Percentiles rank a stretch among this genome's conserved stretches.
phyloP scores from a whole-genome alignment of 2,113 vertebrate species.

The Labeo catla region DNA sequence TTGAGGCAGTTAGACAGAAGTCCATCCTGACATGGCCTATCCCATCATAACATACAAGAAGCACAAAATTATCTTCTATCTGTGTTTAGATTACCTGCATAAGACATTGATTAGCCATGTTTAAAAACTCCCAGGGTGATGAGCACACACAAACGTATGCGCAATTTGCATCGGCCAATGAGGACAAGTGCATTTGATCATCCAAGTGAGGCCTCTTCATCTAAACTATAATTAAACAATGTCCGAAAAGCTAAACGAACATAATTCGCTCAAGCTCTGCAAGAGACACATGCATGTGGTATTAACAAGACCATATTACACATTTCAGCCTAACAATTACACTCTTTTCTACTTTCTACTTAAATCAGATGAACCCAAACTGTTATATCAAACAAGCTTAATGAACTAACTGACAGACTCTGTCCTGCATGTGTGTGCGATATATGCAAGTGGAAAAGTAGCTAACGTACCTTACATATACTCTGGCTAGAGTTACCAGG shows the following conservation, averaged over 20 bases:
- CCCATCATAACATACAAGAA: slow-evolving; percentile 19
- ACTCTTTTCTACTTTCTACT: background rate
- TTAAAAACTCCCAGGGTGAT: slow-evolving; percentile 4
- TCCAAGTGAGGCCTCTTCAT: slow-evolving; percentile 12
- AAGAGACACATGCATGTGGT: background rate
- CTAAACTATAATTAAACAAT: slow-evolving; percentile 26
- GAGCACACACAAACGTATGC: background rate
- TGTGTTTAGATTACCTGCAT: background rate
- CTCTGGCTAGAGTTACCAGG: slow-evolving; percentile 49
- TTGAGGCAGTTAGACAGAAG: slow-evolving; percentile 44
- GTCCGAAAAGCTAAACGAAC: background rate
- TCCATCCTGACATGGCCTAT: background rate
- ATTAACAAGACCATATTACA: slow-evolving; percentile 2
- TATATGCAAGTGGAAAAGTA: slow-evolving; percentile 29
- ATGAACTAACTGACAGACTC: background rate
- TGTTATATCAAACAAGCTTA: slow-evolving; percentile 4
- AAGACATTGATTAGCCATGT: slow-evolving; percentile 25
- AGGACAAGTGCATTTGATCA: background rate
- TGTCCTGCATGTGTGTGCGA: background rate
- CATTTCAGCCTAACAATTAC: background rate
- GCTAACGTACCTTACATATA: slow-evolving; percentile 46
- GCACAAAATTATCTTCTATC: background rate
- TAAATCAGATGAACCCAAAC: slow-evolving; percentile 2
- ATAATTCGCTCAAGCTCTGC: background rate
- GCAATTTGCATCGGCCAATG: slow-evolving; percentile 7